These are phyloP conservation scores for Phlogophora meticulosa DNA, from an alignment of 2,888 invertebrate genomes.

Conservation along the genomic window DNA sequence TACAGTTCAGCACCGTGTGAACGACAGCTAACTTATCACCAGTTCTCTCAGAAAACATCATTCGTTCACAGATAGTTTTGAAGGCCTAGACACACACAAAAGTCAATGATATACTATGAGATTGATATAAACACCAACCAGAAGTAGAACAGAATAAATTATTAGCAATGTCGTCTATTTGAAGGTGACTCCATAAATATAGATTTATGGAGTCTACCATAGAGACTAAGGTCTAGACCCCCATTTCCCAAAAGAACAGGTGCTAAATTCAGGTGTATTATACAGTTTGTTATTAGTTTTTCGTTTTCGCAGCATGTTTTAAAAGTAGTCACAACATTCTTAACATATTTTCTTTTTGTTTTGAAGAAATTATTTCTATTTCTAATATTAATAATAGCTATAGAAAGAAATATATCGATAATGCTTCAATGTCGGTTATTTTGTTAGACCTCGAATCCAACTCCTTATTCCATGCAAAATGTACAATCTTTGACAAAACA, in stretches of 20 bases:
- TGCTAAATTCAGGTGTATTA: slow-evolving; percentile 50
- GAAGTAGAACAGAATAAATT: slow-evolving; percentile 1
- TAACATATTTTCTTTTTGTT: slow-evolving; percentile 30
- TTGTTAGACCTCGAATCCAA: not conserved
- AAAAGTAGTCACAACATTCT: slow-evolving; percentile 49
- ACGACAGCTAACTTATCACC: slow-evolving; percentile 11
- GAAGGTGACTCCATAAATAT: too few relatives aligned
- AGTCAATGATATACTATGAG: not conserved
- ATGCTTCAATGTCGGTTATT: slow-evolving; percentile 19
- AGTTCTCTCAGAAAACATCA: slow-evolving; percentile 46
- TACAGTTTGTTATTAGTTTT: slow-evolving; percentile 52
- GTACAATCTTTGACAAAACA: not conserved
- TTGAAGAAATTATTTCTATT: not conserved
- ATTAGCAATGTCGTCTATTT: not conserved
- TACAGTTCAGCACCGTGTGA: too few relatives aligned
- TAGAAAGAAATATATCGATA: slow-evolving; percentile 15
- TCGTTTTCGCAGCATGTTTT: slow-evolving; percentile 16
- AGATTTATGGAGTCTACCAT: too few relatives aligned
- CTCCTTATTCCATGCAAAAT: slow-evolving; percentile 27
- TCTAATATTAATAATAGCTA: slow-evolving; percentile 28
- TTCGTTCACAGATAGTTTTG: slow-evolving; percentile 43
- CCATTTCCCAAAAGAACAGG: slow-evolving; percentile 42
- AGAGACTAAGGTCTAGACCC: slow-evolving; percentile 22
- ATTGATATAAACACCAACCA: slow-evolving; percentile 1
- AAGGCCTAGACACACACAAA: slow-evolving; percentile 20